A percentile compares a stretch with the other conserved stretches of the same genome.
These are phyloP conservation scores for Megaceryle alcyon DNA, from an alignment of 2,797 vertebrate species.

Conservation along the genomic window DNA sequence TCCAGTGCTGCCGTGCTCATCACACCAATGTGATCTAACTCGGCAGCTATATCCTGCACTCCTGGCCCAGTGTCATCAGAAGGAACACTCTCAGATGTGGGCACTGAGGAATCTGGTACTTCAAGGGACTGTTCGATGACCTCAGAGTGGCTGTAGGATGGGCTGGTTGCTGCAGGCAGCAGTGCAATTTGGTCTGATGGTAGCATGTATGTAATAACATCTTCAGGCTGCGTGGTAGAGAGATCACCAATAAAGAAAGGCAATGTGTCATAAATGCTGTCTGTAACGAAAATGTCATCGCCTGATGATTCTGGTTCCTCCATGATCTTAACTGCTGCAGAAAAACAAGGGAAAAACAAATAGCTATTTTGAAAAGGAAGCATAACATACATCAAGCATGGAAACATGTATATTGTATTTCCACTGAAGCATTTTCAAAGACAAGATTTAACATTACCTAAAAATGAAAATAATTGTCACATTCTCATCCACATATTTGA, in stretches of 20 bases:
- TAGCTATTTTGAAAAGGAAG: background rate
- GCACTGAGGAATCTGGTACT: background rate
- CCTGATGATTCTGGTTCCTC: constrained; percentile 66
- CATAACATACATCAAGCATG: background rate
- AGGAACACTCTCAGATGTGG: background rate
- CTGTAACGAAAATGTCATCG: background rate
- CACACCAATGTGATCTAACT: constrained; percentile 45
- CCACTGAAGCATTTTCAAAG: background rate
- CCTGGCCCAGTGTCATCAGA: background rate
- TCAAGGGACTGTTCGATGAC: constrained; percentile 17
- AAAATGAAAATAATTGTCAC: background rate
- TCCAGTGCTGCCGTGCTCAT: constrained; percentile 55
- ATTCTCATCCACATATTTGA: background rate
- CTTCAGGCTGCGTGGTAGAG: background rate
- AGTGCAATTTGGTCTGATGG: background rate
- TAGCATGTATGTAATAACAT: background rate
- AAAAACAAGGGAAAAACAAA: background rate
- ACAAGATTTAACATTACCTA: background rate
- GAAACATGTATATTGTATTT: background rate
- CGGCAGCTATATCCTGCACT: constrained; percentile 58
- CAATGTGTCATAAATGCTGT: background rate
- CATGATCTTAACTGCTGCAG: constrained; percentile 57
- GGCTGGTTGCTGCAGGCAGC: constrained; percentile 1
- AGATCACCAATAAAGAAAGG: constrained; percentile 41
- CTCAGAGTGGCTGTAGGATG: background rate